Evolutionary conservation across 2,113 vertebrate genomes (phyloP).

Genomic region (Sebastes schlegelii): DNA sequence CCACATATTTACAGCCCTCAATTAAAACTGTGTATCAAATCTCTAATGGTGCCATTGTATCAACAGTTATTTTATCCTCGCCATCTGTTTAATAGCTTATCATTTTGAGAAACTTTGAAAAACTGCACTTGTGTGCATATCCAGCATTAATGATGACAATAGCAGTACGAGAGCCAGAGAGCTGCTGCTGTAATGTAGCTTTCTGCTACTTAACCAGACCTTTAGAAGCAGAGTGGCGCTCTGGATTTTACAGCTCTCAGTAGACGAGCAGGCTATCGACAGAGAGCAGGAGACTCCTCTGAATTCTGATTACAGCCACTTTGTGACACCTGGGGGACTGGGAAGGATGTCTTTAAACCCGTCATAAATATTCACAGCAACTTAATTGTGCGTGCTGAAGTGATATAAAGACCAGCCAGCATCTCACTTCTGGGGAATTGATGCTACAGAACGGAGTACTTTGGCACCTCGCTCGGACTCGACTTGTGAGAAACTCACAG

Average conservation of each 20-base stretch:
- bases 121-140: background rate
- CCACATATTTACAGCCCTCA: conserved; percentile 8
- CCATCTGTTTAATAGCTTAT: conserved; percentile 36
- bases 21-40: conserved; percentile 20
- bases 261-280: conserved; percentile 74
- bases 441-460: conserved; percentile 53
- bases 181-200: conserved; percentile 12
- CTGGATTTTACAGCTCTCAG: conserved; percentile 76
- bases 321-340: conserved; percentile 83
- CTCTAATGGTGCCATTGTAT: conserved; percentile 15
- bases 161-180: background rate
- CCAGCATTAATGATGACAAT: conserved; percentile 7
- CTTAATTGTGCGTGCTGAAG: conserved; percentile 83
- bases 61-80: conserved; percentile 5
- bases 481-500: conserved; percentile 66
- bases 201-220: conserved; percentile 50
- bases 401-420: conserved; percentile 77
- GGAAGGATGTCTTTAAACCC: conserved; percentile 78
- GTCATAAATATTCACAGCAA: conserved; percentile 85
- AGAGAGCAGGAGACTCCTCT: conserved; percentile 67
- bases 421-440: conserved; percentile 69
- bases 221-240: conserved; percentile 53
- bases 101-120: conserved; percentile 15
- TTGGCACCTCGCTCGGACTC: conserved; percentile 46
- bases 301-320: conserved; percentile 84